Conservation (phyloP, 2,113 vertebrate genomes). For the Colistium nudipinnis region DNA sequence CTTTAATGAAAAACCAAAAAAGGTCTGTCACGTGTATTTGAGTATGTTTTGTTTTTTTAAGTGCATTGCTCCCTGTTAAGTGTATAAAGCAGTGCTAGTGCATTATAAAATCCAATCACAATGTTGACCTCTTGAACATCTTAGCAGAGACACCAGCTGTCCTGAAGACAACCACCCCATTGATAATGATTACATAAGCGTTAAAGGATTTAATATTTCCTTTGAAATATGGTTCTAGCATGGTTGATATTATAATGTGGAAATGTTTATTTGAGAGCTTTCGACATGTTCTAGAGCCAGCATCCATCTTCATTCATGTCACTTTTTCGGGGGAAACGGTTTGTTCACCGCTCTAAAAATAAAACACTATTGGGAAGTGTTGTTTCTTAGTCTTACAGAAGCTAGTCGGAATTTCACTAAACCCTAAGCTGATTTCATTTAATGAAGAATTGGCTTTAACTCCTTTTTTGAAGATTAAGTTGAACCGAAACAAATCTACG, state of each 20-base stretch:
- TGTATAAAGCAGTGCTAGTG: background rate
- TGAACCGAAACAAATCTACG: background rate
- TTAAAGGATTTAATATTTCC: background rate
- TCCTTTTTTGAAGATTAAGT: background rate
- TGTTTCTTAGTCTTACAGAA: too few species aligned
- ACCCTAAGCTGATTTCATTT: too few species aligned
- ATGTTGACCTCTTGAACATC: slow-evolving; percentile 29
- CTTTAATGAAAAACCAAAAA: background rate
- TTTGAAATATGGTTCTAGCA: background rate
- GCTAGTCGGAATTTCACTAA: too few species aligned
- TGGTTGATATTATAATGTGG: background rate
- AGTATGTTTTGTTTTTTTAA: too few species aligned
- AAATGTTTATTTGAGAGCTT: background rate
- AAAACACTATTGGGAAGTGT: too few species aligned
- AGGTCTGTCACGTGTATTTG: too few species aligned
- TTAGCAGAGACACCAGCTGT: slow-evolving; percentile 5
- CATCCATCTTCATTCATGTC: background rate
- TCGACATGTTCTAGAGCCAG: background rate
- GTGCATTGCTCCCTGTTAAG: background rate
- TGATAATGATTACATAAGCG: slow-evolving; percentile 30
- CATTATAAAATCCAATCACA: slow-evolving; percentile 12
- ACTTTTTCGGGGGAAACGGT: too few species aligned
- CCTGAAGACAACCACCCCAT: slow-evolving; percentile 20
- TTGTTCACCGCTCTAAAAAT: too few species aligned
- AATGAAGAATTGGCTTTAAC: too few species aligned